These are phyloP conservation scores for Oophaga sylvatica DNA, from an alignment of 2,797 vertebrate genomes.

Conservation along the genomic window DNA sequence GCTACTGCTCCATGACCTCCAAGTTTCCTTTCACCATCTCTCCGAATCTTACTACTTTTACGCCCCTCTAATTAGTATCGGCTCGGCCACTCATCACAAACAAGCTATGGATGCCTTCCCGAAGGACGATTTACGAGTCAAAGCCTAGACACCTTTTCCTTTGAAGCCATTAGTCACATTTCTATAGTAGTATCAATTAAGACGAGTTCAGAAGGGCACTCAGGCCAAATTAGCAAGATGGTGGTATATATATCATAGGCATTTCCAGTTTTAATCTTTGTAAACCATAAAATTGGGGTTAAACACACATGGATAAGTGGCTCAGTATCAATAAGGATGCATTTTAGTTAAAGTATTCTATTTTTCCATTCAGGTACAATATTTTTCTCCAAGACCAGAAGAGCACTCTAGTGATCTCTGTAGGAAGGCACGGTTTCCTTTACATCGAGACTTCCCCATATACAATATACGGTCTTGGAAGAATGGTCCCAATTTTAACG, in stretches of 20 bases:
- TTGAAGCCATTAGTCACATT: not conserved
- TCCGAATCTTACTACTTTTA: not conserved
- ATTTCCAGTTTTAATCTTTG: constrained; percentile 12
- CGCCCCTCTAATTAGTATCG: not conserved
- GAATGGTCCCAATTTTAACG: constrained; percentile 49
- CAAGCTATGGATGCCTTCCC: not conserved
- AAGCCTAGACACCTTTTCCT: too few relatives aligned
- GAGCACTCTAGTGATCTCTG: not conserved
- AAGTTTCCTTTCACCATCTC: not conserved
- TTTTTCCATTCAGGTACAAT: not conserved
- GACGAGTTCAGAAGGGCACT: not conserved
- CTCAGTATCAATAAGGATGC: not conserved
- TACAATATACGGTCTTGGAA: not conserved
- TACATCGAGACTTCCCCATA: not conserved
- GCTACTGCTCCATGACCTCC: not conserved
- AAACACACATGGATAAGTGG: not conserved
- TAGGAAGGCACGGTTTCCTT: constrained; percentile 20
- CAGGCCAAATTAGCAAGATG: not conserved
- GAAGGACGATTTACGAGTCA: not conserved
- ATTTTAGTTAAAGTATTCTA: not conserved
- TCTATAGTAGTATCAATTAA: not conserved
- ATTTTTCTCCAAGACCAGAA: not conserved
- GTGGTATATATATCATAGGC: not conserved
- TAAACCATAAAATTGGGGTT: constrained; percentile 9
- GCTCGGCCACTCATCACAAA: not conserved